These are phyloP conservation scores for Brachionus manjavacas DNA, from an alignment of 1,140 invertebrate species.

Conservation along the genomic window DNA sequence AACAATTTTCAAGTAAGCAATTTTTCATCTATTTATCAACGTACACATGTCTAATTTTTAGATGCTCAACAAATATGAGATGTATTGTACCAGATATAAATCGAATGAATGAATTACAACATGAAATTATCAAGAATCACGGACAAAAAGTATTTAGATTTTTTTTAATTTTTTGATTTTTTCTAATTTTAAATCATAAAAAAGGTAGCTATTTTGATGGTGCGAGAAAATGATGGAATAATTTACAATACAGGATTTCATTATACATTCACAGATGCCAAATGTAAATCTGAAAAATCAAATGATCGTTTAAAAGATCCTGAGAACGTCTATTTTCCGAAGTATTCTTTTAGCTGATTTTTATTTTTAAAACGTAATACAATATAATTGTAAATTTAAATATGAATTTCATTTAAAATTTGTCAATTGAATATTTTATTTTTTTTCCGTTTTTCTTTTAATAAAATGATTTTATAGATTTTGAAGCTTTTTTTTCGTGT, in stretches of 20 bases:
- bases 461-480: neutral
- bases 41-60: neutral
- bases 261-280: neutral
- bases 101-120: neutral
- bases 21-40: neutral
- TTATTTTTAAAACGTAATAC: neutral
- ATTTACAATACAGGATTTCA: conserved; percentile 41
- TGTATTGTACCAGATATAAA: neutral
- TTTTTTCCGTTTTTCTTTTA: neutral
- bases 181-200: neutral
- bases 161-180: neutral
- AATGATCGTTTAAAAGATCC: neutral
- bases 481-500: no score
- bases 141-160: neutral
- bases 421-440: neutral
- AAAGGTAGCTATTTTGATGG: conserved; percentile 1
- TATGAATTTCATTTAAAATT: neutral
- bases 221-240: conserved; percentile 25
- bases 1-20: conserved; percentile 30
- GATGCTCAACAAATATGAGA: conserved; percentile 38
- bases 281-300: neutral
- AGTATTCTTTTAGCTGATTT: neutral
- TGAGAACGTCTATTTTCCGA: neutral
- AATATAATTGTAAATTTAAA: conserved; percentile 25
- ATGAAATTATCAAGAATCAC: neutral